Percentiles rank a stretch among this genome's conserved stretches.
These are phyloP conservation scores for Paracentrotus lividus DNA, from an alignment of 53 echinoderm and acorn worm species.

Conservation along the genomic window DNA sequence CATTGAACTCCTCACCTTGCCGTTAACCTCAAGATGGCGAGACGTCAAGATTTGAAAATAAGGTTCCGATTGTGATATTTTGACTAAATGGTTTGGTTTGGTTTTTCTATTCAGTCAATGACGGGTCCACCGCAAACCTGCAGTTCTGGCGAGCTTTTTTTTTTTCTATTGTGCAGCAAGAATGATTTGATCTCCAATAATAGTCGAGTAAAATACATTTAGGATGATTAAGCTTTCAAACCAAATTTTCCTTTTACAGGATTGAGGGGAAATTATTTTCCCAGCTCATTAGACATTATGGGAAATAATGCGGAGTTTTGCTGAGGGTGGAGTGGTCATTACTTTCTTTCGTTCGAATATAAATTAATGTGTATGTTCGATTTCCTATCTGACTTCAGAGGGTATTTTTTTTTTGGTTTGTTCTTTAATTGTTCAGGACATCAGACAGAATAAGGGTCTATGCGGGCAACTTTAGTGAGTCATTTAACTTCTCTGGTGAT, in stretches of 20 bases:
- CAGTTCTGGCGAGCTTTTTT: no score
- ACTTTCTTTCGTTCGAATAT: not conserved
- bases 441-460: not conserved
- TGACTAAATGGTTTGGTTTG: conserved; percentile 45
- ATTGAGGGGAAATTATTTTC: not conserved
- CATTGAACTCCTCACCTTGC: not conserved
- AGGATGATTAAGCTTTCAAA: not conserved
- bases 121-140: not conserved
- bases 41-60: not conserved
- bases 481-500: not conserved
- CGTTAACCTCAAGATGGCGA: conserved; percentile 8
- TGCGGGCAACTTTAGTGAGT: not conserved
- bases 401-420: no score
- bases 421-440: no score
- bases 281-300: no score
- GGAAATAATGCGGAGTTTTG: no score
- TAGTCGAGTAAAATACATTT: conserved; percentile 1
- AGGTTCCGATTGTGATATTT: conserved; percentile 8
- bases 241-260: not conserved
- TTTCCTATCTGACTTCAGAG: not conserved
- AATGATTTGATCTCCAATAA: conserved; percentile 4
- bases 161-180: not conserved
- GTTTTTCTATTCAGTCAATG: not conserved
- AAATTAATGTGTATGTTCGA: not conserved
- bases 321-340: no score